A percentile compares a stretch with the other conserved stretches of the same genome.
These are phyloP conservation scores for Cladopsammia gracilis DNA, from an alignment of 64 coral and sea anemone species.

Conservation along the genomic window DNA sequence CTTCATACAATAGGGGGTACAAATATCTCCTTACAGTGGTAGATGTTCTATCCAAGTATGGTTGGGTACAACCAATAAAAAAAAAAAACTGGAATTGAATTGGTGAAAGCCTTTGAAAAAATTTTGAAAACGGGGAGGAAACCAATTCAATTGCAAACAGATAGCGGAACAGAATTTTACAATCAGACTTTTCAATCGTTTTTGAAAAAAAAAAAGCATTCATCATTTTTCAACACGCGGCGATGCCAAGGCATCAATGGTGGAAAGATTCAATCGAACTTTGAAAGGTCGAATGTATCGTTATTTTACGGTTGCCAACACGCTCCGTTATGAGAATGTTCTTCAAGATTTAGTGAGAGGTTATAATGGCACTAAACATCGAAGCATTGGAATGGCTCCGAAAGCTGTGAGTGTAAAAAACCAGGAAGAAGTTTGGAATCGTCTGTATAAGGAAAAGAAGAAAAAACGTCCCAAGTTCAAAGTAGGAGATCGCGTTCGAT, in stretches of 20 bases:
- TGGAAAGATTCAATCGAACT: constrained; percentile 68
- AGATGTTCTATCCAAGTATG: constrained; percentile 53
- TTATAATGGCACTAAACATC: constrained; percentile 19
- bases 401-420: no score
- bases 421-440: no score
- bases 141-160: neutral
- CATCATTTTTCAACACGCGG: constrained; percentile 39
- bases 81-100: neutral
- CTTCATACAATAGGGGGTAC: constrained; percentile 23
- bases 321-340: neutral
- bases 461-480: no score
- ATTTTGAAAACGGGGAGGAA: neutral
- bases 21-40: constrained; percentile 54
- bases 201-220: constrained; percentile 15
- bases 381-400: constrained; percentile 47
- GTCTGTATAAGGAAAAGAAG: no score
- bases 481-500: no score
- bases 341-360: constrained; percentile 2
- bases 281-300: constrained; percentile 41
- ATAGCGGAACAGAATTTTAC: constrained; percentile 55
- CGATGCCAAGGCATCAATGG: constrained; percentile 27
- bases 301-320: neutral
- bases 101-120: neutral
- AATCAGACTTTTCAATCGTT: constrained; percentile 14
- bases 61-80: constrained; percentile 12